A percentile compares a stretch with the other conserved stretches of the same genome.
Evolutionary conservation across 2,113 vertebrate genomes (phyloP).

Genomic region (Addax nasomaculatus): DNA sequence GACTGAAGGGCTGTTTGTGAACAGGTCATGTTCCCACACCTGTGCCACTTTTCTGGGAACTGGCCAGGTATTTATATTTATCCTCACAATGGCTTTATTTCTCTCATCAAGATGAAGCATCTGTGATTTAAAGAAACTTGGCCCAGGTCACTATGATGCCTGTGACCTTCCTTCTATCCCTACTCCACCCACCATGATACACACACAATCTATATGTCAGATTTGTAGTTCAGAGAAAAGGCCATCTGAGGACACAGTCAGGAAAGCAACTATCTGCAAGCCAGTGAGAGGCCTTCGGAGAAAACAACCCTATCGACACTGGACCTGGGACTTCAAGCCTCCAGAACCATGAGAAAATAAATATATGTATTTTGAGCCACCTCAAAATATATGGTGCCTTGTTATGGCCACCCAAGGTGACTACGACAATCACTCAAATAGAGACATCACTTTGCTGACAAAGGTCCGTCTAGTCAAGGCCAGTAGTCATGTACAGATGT

Average conservation of each 20-base stretch:
- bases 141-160: neutral
- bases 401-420: neutral
- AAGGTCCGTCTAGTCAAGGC: neutral
- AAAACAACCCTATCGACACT: fast-evolving
- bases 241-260: neutral
- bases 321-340: neutral
- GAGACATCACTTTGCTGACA: neutral
- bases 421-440: neutral
- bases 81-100: neutral
- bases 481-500: neutral
- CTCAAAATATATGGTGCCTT: neutral
- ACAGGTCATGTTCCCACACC: fast-evolving
- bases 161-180: neutral
- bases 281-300: neutral
- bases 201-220: neutral
- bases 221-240: neutral
- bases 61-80: neutral
- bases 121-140: neutral
- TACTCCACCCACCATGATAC: neutral
- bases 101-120: neutral
- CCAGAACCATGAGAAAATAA: neutral
- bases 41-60: neutral
- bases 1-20: conserved; percentile 25
- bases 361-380: neutral
- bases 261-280: neutral